Evolutionary conservation across 2,113 vertebrate genomes (phyloP).

Genomic region (Elaphurus davidianus): DNA sequence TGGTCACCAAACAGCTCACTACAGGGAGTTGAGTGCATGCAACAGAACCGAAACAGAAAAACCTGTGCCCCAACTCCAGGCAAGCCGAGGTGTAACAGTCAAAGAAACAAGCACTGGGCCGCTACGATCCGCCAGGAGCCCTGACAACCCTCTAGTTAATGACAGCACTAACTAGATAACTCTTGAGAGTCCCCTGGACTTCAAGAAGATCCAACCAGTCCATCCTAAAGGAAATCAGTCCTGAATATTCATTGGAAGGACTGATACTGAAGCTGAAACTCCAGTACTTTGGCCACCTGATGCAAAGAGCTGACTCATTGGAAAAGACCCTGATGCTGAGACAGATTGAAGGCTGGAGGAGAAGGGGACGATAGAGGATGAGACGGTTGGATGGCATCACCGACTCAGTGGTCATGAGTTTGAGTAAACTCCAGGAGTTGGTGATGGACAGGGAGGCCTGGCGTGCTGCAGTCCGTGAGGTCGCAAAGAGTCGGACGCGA

Average conservation of each 20-base stretch:
- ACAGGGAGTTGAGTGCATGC: not conserved
- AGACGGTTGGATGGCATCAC: not conserved
- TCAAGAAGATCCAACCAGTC: not conserved
- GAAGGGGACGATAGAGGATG: not conserved
- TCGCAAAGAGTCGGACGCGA: not conserved
- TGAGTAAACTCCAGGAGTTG: not conserved
- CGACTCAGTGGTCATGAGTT: not conserved
- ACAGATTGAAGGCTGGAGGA: not conserved
- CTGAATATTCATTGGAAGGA: not conserved
- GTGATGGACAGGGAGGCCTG: not conserved
- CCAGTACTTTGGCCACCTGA: not conserved
- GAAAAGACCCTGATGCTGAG: not conserved
- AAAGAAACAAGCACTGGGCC: not conserved
- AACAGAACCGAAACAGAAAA: not conserved
- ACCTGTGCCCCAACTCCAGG: not conserved
- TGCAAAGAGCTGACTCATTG: not conserved
- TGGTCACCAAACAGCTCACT: not conserved
- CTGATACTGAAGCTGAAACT: not conserved
- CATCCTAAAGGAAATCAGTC: not conserved
- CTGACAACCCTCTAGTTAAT: rapidly evolving
- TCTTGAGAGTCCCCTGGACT: not conserved
- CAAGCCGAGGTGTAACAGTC: rapidly evolving
- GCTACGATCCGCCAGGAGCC: rapidly evolving
- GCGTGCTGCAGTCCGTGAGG: not conserved
- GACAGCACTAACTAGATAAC: not conserved